A percentile compares a stretch with the other conserved stretches of the same genome.
Conservation (phyloP, 2,888 invertebrate species). For the Netelia virgata region DNA sequence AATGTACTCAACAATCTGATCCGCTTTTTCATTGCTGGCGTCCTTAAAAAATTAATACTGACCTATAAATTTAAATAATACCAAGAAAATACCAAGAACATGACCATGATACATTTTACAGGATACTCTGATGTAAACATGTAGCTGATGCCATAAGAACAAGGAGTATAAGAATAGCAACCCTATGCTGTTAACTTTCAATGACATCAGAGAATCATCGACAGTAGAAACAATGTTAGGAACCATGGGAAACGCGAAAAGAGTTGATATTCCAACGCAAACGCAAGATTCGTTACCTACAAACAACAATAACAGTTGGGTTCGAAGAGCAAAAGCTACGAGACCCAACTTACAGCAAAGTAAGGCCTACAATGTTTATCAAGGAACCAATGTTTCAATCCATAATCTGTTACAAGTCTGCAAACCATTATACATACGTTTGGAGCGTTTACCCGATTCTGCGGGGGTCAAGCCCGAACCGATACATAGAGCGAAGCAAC, state of each 20-base stretch:
- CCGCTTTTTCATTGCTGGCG: no score
- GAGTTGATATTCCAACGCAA: neutral
- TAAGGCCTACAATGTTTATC: neutral
- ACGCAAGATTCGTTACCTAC: neutral
- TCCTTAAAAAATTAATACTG: no score
- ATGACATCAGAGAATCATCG: neutral
- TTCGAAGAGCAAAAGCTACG: neutral
- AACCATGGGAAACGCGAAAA: neutral
- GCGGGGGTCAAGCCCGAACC: neutral
- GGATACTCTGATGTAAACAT: neutral
- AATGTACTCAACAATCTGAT: no score
- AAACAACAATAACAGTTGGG: neutral
- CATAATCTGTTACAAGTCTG: slow-evolving; percentile 31
- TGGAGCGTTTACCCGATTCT: slow-evolving; percentile 56
- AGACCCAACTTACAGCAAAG: neutral
- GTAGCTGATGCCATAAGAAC: neutral
- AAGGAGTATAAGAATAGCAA: neutral
- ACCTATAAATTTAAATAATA: neutral
- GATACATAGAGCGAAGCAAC: no score
- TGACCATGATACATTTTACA: slow-evolving; percentile 26
- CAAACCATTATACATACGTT: slow-evolving; percentile 55
- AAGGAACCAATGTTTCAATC: neutral
- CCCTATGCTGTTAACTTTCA: neutral
- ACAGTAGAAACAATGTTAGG: neutral
- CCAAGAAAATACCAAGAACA: neutral